These are phyloP conservation scores for Bombus vancouverensis DNA, from an alignment of 1,140 invertebrate genomes.

Conservation along the genomic window DNA sequence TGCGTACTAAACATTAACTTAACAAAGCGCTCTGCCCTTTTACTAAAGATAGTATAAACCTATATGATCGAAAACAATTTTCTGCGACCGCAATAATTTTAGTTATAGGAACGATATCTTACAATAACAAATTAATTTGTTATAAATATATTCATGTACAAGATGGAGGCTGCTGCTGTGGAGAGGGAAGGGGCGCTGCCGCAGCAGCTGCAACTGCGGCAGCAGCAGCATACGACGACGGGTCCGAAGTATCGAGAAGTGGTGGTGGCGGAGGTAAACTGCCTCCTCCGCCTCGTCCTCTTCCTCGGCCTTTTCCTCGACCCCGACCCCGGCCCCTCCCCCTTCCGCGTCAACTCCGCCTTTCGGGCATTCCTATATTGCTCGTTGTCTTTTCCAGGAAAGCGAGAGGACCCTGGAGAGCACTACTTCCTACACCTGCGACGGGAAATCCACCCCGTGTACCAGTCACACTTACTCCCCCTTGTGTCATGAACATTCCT, in stretches of 20 bases:
- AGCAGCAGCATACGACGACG: slow-evolving; percentile 77
- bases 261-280: slow-evolving; percentile 72
- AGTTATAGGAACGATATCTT: slow-evolving; percentile 18
- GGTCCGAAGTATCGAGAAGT: slow-evolving; percentile 78
- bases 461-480: slow-evolving; percentile 64
- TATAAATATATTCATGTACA: slow-evolving; percentile 63
- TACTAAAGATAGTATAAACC: neutral
- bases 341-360: slow-evolving; percentile 85
- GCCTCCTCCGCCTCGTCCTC: slow-evolving; percentile 79
- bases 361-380: slow-evolving; percentile 88
- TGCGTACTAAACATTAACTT: neutral
- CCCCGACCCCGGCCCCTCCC: slow-evolving; percentile 85
- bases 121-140: slow-evolving; percentile 9
- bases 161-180: slow-evolving; percentile 79
- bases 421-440: slow-evolving; percentile 76
- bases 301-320: slow-evolving; percentile 83
- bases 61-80: neutral
- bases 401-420: slow-evolving; percentile 86
- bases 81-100: neutral
- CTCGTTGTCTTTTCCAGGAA: slow-evolving; percentile 89
- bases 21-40: neutral
- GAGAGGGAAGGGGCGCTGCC: slow-evolving; percentile 80
- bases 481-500: slow-evolving; percentile 79
- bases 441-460: slow-evolving; percentile 73
- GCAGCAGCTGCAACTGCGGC: slow-evolving; percentile 73